Evolutionary conservation across 2,113 vertebrate genomes (phyloP).

Genomic region (Trinectes maculatus): DNA sequence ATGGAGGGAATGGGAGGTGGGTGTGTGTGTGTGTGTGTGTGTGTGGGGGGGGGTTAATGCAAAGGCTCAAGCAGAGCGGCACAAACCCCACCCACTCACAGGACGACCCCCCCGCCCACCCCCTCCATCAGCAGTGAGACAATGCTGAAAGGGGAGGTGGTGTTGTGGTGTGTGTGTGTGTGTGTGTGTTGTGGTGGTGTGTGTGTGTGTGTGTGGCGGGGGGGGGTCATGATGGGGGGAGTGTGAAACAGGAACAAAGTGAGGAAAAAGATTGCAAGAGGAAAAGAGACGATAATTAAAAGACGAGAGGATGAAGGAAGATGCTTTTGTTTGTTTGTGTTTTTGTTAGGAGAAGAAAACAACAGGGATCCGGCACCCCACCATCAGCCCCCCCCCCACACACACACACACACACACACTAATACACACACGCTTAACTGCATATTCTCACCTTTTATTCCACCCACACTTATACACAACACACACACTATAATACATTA

Average conservation of each 20-base stretch:
- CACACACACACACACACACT: slow-evolving; percentile 28
- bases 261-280: slow-evolving; percentile 10
- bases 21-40: no score
- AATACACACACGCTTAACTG: slow-evolving; percentile 25
- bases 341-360: slow-evolving; percentile 64
- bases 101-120: slow-evolving; percentile 32
- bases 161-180: no score
- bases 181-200: no score
- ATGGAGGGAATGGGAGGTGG: no score
- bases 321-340: no score
- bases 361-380: slow-evolving; percentile 42
- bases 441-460: slow-evolving; percentile 37
- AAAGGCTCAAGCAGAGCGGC: no score
- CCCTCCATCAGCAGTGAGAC: slow-evolving; percentile 60
- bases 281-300: slow-evolving; percentile 34
- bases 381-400: slow-evolving; percentile 16
- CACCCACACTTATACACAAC: slow-evolving; percentile 27
- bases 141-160: slow-evolving; percentile 48
- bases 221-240: background rate
- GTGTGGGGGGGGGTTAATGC: no score
- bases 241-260: slow-evolving; percentile 17
- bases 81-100: slow-evolving; percentile 69
- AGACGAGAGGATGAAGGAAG: slow-evolving; percentile 50
- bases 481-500: slow-evolving; percentile 8
- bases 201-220: background rate